Evolutionary conservation across 2,888 invertebrate species (phyloP).

Genomic region (Malthinus seriepunctatus): DNA sequence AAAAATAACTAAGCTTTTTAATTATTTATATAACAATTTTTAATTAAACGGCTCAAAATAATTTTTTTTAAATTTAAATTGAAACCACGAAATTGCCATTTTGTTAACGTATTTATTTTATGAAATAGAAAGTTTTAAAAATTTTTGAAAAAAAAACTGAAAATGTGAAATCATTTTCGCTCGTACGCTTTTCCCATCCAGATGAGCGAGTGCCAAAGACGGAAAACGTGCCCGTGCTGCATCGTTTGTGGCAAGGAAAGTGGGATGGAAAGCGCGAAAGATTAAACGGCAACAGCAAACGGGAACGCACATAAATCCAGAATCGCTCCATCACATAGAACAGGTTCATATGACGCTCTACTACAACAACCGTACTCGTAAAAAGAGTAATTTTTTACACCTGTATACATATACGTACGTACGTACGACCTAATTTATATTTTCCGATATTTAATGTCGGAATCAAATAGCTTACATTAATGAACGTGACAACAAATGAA

Average conservation of each 20-base stretch:
- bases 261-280: slow-evolving; percentile 30
- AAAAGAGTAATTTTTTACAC: slow-evolving; percentile 15
- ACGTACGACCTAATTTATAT: slow-evolving; percentile 7
- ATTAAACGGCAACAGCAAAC: slow-evolving; percentile 28
- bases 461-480: neutral
- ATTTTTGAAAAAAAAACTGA: neutral
- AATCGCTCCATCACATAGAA: slow-evolving; percentile 27
- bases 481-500: neutral
- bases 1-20: no score
- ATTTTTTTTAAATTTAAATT: no score
- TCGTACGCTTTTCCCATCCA: slow-evolving; percentile 16
- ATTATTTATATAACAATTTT: no score
- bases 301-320: slow-evolving; percentile 29
- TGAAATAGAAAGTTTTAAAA: neutral
- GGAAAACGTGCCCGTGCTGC: slow-evolving; percentile 25
- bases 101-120: no score
- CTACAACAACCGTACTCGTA: slow-evolving; percentile 22
- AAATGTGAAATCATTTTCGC: neutral
- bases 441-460: slow-evolving; percentile 1
- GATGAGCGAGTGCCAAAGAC: slow-evolving; percentile 27
- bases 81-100: no score
- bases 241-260: slow-evolving; percentile 23
- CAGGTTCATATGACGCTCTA: slow-evolving; percentile 17
- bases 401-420: slow-evolving; percentile 8
- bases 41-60: no score